Base-by-base conservation (phyloP, 2,888 invertebrate species). In the Pollenia labialis region DNA sequence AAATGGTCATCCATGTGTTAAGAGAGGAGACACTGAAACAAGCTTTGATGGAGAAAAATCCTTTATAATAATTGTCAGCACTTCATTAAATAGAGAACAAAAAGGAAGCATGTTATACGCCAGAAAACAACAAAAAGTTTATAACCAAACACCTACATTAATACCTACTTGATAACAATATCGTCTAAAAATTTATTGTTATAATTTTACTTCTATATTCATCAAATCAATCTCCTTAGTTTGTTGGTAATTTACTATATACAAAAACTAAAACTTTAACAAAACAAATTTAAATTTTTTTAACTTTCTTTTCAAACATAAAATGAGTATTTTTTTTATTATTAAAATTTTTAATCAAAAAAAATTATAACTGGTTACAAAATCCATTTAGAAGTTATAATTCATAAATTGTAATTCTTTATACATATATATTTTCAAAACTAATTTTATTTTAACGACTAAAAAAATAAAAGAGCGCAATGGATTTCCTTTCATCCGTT, bases 211-310 rank as follows among this genome's bases (percentile, higher is more conserved):
- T 75, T 75, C 79, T 75, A 75, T 32, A 32, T 81, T 79, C 86
- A 82, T 86, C 74, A 69, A 62, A 81, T 76, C 16, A 50, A 60
- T 75, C 71, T 85, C 52, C 81, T 84, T 84, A 81, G 66, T 81
- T 87, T 77, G 84, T 87, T 87, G 87, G 87, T 87, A 87, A 87
- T 81, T 87, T 87, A 68, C 71, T 81, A 68, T 84, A 68, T 69
- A 74, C 71, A 81, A 87, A 77, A 84, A 77, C 72, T 52, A 76
- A 76, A 81, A 76, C 54, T 81, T 42, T 83, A 80, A 83, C 77
- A 83, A 83, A 85, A 75, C 76, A 75, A 72, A 74, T 81, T 84
- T 42, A 81, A 81, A 85, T 81, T 71, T 71, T 81, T 72, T 75
- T 64, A 81, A 81, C 56, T 81, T 56, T 77, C 60, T 85, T 68